Base-by-base conservation (phyloP, 2,888 invertebrate species). In the Lamellibrachia satsuma region DNA sequence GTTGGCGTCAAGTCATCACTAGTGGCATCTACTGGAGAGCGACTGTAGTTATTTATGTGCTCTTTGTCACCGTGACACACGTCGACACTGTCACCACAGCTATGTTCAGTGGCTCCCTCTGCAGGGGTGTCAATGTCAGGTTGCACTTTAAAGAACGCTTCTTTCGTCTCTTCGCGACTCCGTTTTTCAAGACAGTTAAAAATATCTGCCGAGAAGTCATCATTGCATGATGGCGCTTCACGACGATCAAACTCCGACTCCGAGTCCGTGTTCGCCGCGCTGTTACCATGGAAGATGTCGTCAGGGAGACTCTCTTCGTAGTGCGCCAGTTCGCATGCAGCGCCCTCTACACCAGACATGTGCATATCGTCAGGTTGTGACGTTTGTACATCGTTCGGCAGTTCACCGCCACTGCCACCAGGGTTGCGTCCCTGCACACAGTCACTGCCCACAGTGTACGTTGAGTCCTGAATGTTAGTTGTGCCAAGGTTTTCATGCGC, bases 321-420 rank as follows among this genome's bases (percentile, higher is more conserved):
- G 75, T 22, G 75, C 15, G 52, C 91, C 55, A 91, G 11, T 27
- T 91, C 91, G 27, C 91, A 91, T 7, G 39, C 51, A 91, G 91
- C 91, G 91, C 91, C 91, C 52, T 91, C 91, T 51, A 91, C 52
- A 91, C 91, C 91, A 27, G 91, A 51, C 91, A 91, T n/a, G 52
- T 91, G 52, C 52, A 91, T 91, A 27, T 91, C 91, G 6, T 91
- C 51, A 15, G 7, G 51, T 27, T 51, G 90, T 8, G 90, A 90
- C 90, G 15, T 27, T 51, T 90, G 27, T 75, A 75, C 75, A 75
- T 22, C 22, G 75, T 6, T 22, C n/a, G 15, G 75, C 22, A 27
- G 15, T 52, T 52, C 27, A 11, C 15, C 11, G 1, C 91, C 22
- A 7, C 91, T 27, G 91, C 52, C 91, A 52, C 91, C 39, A 91